Evolutionary conservation across 2,888 invertebrate species (phyloP), one percentile per base, ranked within the genome.

Genomic region (Electrophaes corylata): DNA sequence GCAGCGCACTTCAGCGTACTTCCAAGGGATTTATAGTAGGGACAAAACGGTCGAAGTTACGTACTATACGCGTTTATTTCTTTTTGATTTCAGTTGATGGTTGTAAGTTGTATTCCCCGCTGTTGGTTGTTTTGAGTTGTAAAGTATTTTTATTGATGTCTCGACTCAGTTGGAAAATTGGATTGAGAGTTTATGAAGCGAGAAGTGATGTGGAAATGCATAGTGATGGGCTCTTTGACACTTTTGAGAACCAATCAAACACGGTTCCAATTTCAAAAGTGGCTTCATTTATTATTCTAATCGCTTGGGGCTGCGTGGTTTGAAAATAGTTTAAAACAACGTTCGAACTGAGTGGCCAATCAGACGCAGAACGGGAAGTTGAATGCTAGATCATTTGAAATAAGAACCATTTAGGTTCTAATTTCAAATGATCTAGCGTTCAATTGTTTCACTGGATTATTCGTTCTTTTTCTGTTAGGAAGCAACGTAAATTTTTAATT

Each of bases 21-120:
- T 57, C 20, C 46, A 59, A 58, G 67, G 73, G 70, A 71, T 74
- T 73, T 75, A 74, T 73, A 26, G 67, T 57, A 55, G 62, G 64
- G 61, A 23, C 57, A 52, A 63, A 68, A 71, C 62, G 64, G 59
- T 60, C 64, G 57, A 66, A 70, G 72, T 70, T 69, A 63, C 68
- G 66, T 65, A 69, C 73, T 73, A 72, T 59, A 52, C 46, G 33
- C 52, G 62, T 65, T 70, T 66, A 67, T 67, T 65, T 63, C 62
- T 59, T 62, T 64, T 64, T 64, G 64, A 66, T 66, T 65, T 60
- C 55, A 59, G 56, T 65, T 60, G 60, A 35, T 44, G 61, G 57
- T 4, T 39, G 48, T 51, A 33, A 41, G 20, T 49, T 31, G 31
- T 39, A 29, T 12, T 16, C 29, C 31, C 47, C 8, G 43, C 52